Evolutionary conservation across 1,140 invertebrate species (phyloP).

Genomic region (Sarcophaga bullata): DNA sequence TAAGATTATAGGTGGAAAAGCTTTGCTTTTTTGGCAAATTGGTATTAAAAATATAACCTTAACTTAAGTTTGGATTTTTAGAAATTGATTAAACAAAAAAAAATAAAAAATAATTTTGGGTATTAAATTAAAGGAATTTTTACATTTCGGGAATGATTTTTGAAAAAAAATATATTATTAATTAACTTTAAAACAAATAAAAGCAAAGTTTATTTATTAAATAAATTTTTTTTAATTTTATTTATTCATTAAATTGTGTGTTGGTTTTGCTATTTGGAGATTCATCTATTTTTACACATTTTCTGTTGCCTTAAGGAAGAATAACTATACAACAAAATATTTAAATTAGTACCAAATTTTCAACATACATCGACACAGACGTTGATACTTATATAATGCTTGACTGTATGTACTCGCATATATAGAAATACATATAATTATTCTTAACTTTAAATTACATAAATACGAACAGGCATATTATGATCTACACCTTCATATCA

Average conservation of each 20-base stretch:
- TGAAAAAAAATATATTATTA: too few relatives aligned
- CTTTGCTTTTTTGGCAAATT: too few relatives aligned
- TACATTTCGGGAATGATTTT: background rate
- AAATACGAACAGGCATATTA: background rate
- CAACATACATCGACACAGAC: background rate
- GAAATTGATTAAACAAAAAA: too few relatives aligned
- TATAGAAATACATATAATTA: background rate
- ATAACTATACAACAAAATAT: slow-evolving; percentile 10
- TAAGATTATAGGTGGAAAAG: too few relatives aligned
- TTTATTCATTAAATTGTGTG: slow-evolving; percentile 15
- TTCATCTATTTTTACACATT: slow-evolving; percentile 10
- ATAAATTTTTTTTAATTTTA: background rate
- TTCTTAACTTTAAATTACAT: background rate
- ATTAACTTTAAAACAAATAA: too few relatives aligned
- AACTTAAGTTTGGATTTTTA: too few relatives aligned
- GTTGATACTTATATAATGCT: background rate
- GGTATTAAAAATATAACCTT: too few relatives aligned
- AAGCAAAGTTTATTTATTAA: too few relatives aligned
- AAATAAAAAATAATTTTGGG: too few relatives aligned
- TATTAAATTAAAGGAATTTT: too few relatives aligned
- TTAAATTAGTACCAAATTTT: slow-evolving; percentile 16
- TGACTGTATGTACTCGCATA: too few relatives aligned
- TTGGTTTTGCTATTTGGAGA: background rate
- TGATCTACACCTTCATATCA: background rate
- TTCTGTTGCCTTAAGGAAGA: background rate